Evolutionary conservation across 2,797 vertebrate species (phyloP).

Genomic region (Poeciliopsis paucimaculata): DNA sequence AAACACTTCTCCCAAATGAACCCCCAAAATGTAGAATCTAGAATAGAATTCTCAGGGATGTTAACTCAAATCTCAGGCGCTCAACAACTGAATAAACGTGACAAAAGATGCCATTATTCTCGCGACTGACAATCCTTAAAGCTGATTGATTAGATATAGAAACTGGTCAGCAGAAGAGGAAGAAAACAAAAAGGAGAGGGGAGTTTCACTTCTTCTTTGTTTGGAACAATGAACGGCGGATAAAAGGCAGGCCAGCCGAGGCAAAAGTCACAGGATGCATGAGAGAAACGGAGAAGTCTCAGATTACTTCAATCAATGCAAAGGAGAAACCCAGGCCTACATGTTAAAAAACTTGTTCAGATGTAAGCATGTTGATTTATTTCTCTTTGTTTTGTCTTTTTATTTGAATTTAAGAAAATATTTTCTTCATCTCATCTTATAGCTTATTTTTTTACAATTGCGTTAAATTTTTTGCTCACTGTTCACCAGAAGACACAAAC

Average conservation of each 20-base stretch:
- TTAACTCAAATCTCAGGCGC: slow-evolving; percentile 20
- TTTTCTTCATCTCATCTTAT: not conserved
- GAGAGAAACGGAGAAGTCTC: slow-evolving; percentile 39
- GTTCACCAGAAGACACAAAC: slow-evolving; percentile 54
- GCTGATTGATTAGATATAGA: slow-evolving; percentile 38
- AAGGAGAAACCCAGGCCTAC: slow-evolving; percentile 44
- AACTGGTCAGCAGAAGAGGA: slow-evolving; percentile 24
- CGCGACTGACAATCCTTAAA: slow-evolving; percentile 65
- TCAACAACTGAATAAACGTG: slow-evolving; percentile 2
- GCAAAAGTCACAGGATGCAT: slow-evolving; percentile 56
- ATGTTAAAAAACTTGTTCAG: slow-evolving; percentile 38
- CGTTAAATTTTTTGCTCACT: slow-evolving; percentile 12
- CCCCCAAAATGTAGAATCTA: not conserved
- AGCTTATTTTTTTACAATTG: not conserved
- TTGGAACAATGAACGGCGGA: slow-evolving; percentile 60
- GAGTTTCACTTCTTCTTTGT: slow-evolving; percentile 69
- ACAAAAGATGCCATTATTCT: slow-evolving; percentile 19
- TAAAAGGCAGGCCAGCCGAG: slow-evolving; percentile 58
- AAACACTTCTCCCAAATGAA: not conserved
- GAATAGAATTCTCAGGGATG: slow-evolving; percentile 67
- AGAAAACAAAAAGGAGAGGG: slow-evolving; percentile 13
- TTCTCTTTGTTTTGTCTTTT: not conserved
- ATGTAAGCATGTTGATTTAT: slow-evolving; percentile 11
- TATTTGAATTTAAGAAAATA: slow-evolving; percentile 15
- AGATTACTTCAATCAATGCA: slow-evolving; percentile 40